Evolutionary conservation across 2,113 vertebrate species (phyloP).

Genomic region (Chaetops frenatus): DNA sequence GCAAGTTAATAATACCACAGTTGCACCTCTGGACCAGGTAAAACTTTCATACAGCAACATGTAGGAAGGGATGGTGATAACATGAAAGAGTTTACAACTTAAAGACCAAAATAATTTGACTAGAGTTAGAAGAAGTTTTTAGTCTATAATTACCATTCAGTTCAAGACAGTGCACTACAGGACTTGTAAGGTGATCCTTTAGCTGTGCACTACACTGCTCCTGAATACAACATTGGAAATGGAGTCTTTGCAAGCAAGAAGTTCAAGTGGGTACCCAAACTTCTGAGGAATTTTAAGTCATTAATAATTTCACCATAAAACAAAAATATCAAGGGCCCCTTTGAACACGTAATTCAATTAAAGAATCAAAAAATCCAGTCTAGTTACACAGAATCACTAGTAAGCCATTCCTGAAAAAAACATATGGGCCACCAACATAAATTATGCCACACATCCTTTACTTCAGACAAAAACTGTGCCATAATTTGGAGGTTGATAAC

Average conservation of each 20-base stretch:
- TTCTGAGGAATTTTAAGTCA: neutral
- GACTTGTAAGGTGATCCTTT: neutral
- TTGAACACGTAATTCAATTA: neutral
- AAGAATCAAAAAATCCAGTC: neutral
- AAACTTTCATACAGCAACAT: neutral
- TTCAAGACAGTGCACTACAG: neutral
- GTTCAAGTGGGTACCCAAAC: neutral
- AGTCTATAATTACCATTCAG: neutral
- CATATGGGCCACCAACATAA: neutral
- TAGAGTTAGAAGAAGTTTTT: neutral
- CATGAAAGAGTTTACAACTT: neutral
- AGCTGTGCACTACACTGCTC: neutral
- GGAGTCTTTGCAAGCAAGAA: neutral
- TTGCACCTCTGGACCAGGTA: neutral
- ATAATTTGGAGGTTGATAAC: neutral
- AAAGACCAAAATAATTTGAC: neutral
- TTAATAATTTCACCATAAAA: neutral
- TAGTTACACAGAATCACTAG: neutral
- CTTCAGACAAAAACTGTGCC: neutral
- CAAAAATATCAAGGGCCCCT: neutral
- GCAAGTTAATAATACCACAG: neutral
- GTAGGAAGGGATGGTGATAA: neutral
- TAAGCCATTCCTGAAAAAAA: neutral
- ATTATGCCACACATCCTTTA: neutral
- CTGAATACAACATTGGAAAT: neutral